These are phyloP conservation scores for Cantharis rufa DNA, from an alignment of 2,888 invertebrate species.

Conservation along the genomic window DNA sequence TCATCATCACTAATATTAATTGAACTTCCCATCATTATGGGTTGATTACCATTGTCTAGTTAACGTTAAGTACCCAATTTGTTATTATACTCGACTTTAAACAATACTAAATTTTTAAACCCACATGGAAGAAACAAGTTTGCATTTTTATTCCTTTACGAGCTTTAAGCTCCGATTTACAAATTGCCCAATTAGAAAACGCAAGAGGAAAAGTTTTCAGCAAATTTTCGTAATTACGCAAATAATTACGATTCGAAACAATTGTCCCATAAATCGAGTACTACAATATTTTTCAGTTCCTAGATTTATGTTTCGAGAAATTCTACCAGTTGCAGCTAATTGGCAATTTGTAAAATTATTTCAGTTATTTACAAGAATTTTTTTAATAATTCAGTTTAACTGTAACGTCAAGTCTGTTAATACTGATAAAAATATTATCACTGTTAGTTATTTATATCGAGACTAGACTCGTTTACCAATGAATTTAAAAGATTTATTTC, in stretches of 20 bases:
- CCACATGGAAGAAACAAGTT: background rate
- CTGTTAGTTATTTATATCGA: background rate
- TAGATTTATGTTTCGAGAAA: background rate
- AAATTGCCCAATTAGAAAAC: background rate
- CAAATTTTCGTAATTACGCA: too few relatives aligned
- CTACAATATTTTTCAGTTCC: background rate
- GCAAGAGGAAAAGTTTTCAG: too few relatives aligned
- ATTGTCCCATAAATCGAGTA: background rate
- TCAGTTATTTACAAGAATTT: constrained; percentile 20
- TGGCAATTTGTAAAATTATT: constrained; percentile 16
- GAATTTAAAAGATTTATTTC: constrained; percentile 24
- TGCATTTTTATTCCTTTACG: background rate
- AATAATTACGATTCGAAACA: background rate
- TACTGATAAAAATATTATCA: constrained; percentile 19
- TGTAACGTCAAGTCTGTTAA: constrained; percentile 17
- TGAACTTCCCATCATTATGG: constrained; percentile 31
- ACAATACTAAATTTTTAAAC: background rate
- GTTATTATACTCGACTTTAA: constrained; percentile 17
- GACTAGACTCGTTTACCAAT: constrained; percentile 17
- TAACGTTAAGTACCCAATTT: constrained; percentile 29
- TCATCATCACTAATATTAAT: constrained; percentile 30
- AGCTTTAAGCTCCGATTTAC: background rate
- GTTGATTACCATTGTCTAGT: constrained; percentile 27
- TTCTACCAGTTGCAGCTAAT: background rate
- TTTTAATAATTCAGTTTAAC: constrained; percentile 18